Evolutionary conservation across 2,888 invertebrate species (phyloP).

Genomic region (Euphydryas editha): DNA sequence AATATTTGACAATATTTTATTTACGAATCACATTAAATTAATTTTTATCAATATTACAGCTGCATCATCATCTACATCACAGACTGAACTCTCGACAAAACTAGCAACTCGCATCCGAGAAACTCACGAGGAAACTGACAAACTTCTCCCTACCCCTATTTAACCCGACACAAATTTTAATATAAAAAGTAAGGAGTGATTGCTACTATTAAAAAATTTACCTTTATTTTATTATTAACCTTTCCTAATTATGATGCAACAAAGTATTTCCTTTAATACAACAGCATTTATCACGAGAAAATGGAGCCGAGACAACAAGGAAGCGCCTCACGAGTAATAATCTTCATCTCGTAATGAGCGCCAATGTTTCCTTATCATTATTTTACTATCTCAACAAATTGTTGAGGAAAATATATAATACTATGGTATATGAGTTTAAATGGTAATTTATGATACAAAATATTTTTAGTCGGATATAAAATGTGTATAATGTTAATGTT

Average conservation of each 20-base stretch:
- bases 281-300: constrained; percentile 32
- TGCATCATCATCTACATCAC: too few relatives aligned
- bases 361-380: constrained; percentile 31
- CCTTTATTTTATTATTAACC: too few relatives aligned
- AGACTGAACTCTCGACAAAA: too few relatives aligned
- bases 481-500: too few relatives aligned
- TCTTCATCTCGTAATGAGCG: constrained; percentile 34
- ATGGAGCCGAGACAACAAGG: constrained; percentile 29
- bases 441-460: background rate
- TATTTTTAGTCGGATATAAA: background rate
- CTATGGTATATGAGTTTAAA: background rate
- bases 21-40: too few relatives aligned
- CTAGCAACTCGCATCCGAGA: too few relatives aligned
- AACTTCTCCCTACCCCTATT: too few relatives aligned
- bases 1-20: too few relatives aligned
- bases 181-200: too few relatives aligned
- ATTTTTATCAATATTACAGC: too few relatives aligned
- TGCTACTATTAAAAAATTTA: background rate
- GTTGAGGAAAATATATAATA: background rate
- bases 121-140: too few relatives aligned
- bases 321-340: constrained; percentile 32
- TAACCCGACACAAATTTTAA: too few relatives aligned
- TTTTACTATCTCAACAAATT: constrained; percentile 29
- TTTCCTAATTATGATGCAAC: constrained; percentile 16
- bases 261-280: constrained; percentile 24